Evolutionary conservation across 2,888 invertebrate species (phyloP).

Genomic region (Tipula lateralis): DNA sequence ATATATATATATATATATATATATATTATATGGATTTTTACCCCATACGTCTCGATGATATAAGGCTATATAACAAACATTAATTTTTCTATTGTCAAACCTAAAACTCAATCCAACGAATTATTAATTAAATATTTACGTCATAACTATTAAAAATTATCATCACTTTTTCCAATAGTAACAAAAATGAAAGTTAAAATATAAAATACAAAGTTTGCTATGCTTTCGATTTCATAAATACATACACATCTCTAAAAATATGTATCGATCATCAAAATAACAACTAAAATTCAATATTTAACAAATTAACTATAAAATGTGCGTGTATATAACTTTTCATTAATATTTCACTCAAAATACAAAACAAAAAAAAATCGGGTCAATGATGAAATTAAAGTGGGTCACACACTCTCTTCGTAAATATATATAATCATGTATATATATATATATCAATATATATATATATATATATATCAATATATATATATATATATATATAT

Average conservation of each 20-base stretch:
- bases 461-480: background rate
- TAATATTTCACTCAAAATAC: background rate
- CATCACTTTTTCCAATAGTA: no score
- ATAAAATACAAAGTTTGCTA: background rate
- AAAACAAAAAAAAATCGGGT: constrained; percentile 32
- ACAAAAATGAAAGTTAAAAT: background rate
- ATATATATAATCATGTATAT: background rate
- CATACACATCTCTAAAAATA: background rate
- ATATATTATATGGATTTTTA: no score
- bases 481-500: background rate
- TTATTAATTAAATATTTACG: no score
- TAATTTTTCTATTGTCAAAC: no score
- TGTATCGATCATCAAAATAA: background rate
- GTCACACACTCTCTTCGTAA: constrained; percentile 30
- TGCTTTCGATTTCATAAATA: background rate
- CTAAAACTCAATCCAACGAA: no score
- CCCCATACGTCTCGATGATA: no score
- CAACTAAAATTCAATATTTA: background rate
- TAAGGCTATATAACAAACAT: no score
- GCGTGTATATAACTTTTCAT: background rate
- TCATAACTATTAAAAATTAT: no score
- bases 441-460: background rate
- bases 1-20: no score
- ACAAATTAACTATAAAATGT: background rate
- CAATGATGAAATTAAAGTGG: constrained; percentile 33